Evolutionary conservation across 2,113 vertebrate genomes (phyloP).

Genomic region (Centropristis striata): DNA sequence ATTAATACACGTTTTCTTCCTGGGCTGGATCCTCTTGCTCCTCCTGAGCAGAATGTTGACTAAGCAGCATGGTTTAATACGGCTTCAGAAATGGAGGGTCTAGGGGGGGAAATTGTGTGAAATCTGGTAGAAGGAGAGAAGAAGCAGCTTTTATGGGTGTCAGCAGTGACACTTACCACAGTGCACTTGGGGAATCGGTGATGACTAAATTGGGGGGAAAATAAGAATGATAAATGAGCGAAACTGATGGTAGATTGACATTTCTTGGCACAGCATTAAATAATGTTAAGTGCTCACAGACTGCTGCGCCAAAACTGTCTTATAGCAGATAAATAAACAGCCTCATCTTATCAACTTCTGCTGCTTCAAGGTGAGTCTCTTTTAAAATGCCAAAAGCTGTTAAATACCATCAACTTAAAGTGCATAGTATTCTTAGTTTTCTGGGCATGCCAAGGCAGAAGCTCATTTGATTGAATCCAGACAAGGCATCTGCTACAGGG

Average conservation of each 20-base stretch:
- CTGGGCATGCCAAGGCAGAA: conserved; percentile 59
- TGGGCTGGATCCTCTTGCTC: not conserved
- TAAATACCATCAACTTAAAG: conserved; percentile 55
- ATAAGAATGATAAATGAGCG: conserved; percentile 37
- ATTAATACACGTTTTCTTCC: conserved; percentile 28
- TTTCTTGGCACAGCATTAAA: conserved; percentile 37
- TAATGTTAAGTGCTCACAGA: conserved; percentile 33
- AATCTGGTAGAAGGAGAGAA: conserved; percentile 11
- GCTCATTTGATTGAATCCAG: conserved; percentile 83
- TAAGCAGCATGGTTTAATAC: conserved; percentile 23
- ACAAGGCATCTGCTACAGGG: conserved; percentile 71
- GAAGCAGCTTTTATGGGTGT: conserved; percentile 23
- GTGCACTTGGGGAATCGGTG: not conserved
- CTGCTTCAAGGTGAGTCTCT: not conserved
- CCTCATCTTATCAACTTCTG: conserved; percentile 6
- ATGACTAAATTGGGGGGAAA: conserved; percentile 19
- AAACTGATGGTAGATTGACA: conserved; percentile 16
- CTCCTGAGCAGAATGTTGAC: conserved; percentile 30
- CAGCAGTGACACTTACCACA: not conserved
- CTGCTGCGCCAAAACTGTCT: not conserved
- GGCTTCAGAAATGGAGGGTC: conserved; percentile 12
- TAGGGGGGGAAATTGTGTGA: not conserved
- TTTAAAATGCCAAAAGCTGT: conserved; percentile 39
- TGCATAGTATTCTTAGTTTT: conserved; percentile 61
- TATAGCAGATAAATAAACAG: conserved; percentile 12